Evolutionary conservation across 2,113 vertebrate genomes (phyloP), one percentile per base, ranked within the genome.

Genomic region (Tringa solitaria): DNA sequence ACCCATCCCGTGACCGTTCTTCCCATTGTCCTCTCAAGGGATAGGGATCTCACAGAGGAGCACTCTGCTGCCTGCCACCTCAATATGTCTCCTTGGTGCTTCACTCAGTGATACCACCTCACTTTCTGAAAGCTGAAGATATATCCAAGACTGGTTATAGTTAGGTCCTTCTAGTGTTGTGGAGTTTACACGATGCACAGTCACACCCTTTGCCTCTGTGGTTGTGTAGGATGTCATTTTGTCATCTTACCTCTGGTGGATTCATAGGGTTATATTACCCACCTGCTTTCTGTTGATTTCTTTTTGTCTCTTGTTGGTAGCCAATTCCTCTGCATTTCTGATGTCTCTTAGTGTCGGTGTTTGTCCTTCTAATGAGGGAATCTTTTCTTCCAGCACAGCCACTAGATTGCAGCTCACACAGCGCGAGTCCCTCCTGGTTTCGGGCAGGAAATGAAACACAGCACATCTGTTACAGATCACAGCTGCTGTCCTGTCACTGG

Each of bases 391-490:
- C 46, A 86, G 63, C 46, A 70, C 60, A 84, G 72, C 68, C 14
- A 1, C 53, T 77, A 41, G 41, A n/a, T 77, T 74, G 24, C 54
- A 94, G 74, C 24, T 95, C 41, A 35, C 63, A 39, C 37, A 73
- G 41, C 6, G 1, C 1, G 3, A 46, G 33, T 93, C 64, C 32
- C 83, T 86, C 68, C 59, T 63, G 80, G 76, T 84, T 92, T 81
- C 3, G 5, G 68, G 72, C 93, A 95, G 93, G 86, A 95, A 93
- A 84, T 46, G 53, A 90, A 81, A 46, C 60, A 45, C 13, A 63
- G 64, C 64, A 50, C 89, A 93, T 95, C 83, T 95, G 93, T 57
- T 81, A 33, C 26, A 63, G 76, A 74, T 84, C 86, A 69, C 72
- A 92, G 86, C 77, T 93, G 60, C 72, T 95, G 35, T 27, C 41